Conservation (phyloP, 2,888 invertebrate genomes). For the Silvanus unidentatus region DNA sequence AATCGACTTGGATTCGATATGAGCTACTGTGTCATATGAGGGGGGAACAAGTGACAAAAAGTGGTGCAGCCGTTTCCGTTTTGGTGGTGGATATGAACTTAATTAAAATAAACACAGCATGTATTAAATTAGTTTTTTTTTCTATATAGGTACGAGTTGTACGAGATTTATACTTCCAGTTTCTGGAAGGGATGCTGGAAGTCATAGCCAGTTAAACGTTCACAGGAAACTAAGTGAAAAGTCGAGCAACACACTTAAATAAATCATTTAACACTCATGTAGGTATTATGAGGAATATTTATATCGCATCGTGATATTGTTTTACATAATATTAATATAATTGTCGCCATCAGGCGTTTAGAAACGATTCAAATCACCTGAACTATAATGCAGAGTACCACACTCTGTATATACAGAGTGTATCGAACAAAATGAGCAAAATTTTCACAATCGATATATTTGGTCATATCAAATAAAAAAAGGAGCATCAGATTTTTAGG, state of each 20-base stretch:
- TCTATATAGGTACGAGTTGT: slow-evolving; percentile 17
- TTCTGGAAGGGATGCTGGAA: no score
- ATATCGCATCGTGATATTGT: slow-evolving; percentile 19
- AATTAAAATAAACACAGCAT: slow-evolving; percentile 24
- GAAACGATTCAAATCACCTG: slow-evolving; percentile 13
- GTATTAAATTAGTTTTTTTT: slow-evolving; percentile 30
- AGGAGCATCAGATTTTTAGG: no score
- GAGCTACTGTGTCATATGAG: slow-evolving; percentile 13
- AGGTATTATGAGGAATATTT: no score
- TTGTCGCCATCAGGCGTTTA: slow-evolving; percentile 21
- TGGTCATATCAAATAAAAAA: no score
- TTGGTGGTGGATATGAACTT: slow-evolving; percentile 18
- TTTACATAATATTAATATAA: slow-evolving; percentile 29
- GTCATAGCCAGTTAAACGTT: no score
- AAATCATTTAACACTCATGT: slow-evolving; percentile 17
- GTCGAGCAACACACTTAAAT: slow-evolving; percentile 5
- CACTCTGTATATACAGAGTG: no score
- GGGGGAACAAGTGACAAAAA: slow-evolving; percentile 31
- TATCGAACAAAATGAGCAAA: no score
- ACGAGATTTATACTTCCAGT: slow-evolving; percentile 20
- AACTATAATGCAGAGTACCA: no score
- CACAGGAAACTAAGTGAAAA: no score
- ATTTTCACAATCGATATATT: no score
- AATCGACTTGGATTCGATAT: background rate
- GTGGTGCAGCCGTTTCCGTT: slow-evolving; percentile 32